Percentiles rank a stretch among this genome's conserved stretches.
Conservation (phyloP, 2,888 invertebrate species). For the Acronicta psi region DNA sequence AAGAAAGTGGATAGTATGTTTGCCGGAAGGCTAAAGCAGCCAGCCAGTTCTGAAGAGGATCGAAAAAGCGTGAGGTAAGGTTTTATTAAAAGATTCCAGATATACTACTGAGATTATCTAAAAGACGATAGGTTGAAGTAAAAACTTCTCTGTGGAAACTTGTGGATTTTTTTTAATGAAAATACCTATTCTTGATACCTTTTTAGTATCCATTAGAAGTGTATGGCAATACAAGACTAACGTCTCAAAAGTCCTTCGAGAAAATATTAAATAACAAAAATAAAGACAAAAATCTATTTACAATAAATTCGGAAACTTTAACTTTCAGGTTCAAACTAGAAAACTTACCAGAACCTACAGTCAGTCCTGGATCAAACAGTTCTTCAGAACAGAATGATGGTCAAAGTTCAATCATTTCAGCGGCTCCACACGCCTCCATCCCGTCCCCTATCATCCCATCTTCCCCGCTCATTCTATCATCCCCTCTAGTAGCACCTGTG, state of each 20-base stretch:
- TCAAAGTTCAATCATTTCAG: constrained; percentile 83
- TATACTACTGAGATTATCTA: no score
- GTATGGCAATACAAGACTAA: no score
- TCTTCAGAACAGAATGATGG: constrained; percentile 85
- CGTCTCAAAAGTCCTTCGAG: no score
- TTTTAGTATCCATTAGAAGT: no score
- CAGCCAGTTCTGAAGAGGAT: constrained; percentile 91
- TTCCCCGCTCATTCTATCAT: constrained; percentile 50
- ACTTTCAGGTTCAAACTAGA: constrained; percentile 79
- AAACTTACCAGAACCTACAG: constrained; percentile 77
- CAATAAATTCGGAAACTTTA: no score
- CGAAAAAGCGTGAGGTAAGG: constrained; percentile 91
- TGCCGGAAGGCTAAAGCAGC: constrained; percentile 69
- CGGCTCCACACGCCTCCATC: constrained; percentile 62
- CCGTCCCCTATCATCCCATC: constrained; percentile 56
- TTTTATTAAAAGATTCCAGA: neutral
- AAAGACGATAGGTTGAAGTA: no score
- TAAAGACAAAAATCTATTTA: no score
- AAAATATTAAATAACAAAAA: no score
- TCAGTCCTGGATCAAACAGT: constrained; percentile 86
- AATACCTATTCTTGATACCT: no score
- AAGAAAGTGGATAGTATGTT: constrained; percentile 72
- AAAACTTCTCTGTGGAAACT: no score
- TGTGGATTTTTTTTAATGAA: no score
- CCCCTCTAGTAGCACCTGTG: constrained; percentile 45